Evolutionary conservation across 2,797 vertebrate species (phyloP).

Genomic region (Hyperoplus immaculatus): DNA sequence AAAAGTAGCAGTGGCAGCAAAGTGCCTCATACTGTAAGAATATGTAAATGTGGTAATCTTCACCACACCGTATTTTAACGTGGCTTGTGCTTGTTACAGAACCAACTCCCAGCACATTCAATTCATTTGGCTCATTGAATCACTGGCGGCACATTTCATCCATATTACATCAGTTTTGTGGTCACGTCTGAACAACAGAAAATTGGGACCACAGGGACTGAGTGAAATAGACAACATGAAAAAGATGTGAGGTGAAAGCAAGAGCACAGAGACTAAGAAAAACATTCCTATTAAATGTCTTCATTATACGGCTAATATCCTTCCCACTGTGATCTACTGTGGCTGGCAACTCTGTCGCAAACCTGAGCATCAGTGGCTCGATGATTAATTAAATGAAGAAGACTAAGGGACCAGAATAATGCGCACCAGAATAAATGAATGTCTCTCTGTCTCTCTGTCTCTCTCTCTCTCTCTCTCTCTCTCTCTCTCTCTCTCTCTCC

Average conservation of each 20-base stretch:
- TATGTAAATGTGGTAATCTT: slow-evolving; percentile 2
- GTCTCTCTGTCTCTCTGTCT: neutral
- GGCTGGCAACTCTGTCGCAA: slow-evolving; percentile 47
- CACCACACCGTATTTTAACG: slow-evolving; percentile 3
- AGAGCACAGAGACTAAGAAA: slow-evolving; percentile 25
- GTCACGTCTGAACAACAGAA: slow-evolving; percentile 34
- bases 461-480: slow-evolving; percentile 6
- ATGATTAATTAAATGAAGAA: slow-evolving; percentile 65
- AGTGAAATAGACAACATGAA: slow-evolving; percentile 36
- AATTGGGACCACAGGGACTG: neutral
- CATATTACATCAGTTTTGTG: slow-evolving; percentile 50
- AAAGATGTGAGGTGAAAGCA: slow-evolving; percentile 25
- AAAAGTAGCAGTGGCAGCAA: slow-evolving; percentile 5
- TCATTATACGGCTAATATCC: slow-evolving; percentile 67
- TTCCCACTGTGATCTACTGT: slow-evolving; percentile 47
- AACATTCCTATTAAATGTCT: slow-evolving; percentile 44
- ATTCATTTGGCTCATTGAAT: slow-evolving; percentile 34
- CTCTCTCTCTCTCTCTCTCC: slow-evolving; percentile 7
- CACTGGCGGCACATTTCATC: slow-evolving; percentile 41
- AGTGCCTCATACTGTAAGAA: neutral
- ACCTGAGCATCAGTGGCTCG: slow-evolving; percentile 46
- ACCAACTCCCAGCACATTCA: slow-evolving; percentile 17
- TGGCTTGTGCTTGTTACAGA: slow-evolving; percentile 12
- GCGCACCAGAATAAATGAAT: slow-evolving; percentile 52
- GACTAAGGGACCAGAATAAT: slow-evolving; percentile 50